phyloP scores from a whole-genome alignment of 1,140 invertebrate species.

The Trachymyrmex cornetzi region DNA sequence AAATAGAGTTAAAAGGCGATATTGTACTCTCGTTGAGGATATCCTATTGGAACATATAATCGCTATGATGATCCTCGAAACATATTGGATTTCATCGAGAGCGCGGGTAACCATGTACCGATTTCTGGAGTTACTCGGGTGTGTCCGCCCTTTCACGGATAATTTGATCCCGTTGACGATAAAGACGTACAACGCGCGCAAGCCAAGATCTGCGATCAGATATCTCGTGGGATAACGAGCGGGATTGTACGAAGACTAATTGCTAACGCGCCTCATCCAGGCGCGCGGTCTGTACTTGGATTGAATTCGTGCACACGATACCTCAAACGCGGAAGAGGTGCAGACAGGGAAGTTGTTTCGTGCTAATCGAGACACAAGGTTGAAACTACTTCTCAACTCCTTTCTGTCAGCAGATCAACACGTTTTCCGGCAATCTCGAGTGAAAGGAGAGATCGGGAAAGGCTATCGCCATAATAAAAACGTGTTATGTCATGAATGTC shows the following conservation, averaged over 20 bases:
- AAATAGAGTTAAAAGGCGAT: slow-evolving; percentile 7
- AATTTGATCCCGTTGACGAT: slow-evolving; percentile 84
- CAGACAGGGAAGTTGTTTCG: slow-evolving; percentile 66
- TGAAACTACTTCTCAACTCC: slow-evolving; percentile 10
- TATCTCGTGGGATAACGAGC: slow-evolving; percentile 79
- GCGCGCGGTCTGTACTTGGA: slow-evolving; percentile 30
- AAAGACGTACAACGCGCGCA: slow-evolving; percentile 80
- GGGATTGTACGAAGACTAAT: slow-evolving; percentile 80
- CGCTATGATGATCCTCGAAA: slow-evolving; percentile 48
- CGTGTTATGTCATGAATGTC: slow-evolving; percentile 17
- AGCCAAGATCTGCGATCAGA: slow-evolving; percentile 75
- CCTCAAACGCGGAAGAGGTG: slow-evolving; percentile 69
- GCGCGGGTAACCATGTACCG: slow-evolving; percentile 64
- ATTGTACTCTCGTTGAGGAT: neutral
- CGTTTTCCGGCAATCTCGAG: slow-evolving; percentile 28
- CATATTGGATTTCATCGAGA: slow-evolving; percentile 72
- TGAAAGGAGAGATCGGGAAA: slow-evolving; percentile 56
- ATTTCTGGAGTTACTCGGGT: slow-evolving; percentile 75
- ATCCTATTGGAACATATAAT: slow-evolving; percentile 57
- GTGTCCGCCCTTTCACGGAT: slow-evolving; percentile 79
- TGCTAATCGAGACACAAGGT: slow-evolving; percentile 1
- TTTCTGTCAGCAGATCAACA: slow-evolving; percentile 8
- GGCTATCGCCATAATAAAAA: slow-evolving; percentile 9
- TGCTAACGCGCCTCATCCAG: slow-evolving; percentile 77
- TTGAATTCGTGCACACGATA: slow-evolving; percentile 63